Conservation (phyloP, 2,797 vertebrate genomes). For the Potorous gilbertii region DNA sequence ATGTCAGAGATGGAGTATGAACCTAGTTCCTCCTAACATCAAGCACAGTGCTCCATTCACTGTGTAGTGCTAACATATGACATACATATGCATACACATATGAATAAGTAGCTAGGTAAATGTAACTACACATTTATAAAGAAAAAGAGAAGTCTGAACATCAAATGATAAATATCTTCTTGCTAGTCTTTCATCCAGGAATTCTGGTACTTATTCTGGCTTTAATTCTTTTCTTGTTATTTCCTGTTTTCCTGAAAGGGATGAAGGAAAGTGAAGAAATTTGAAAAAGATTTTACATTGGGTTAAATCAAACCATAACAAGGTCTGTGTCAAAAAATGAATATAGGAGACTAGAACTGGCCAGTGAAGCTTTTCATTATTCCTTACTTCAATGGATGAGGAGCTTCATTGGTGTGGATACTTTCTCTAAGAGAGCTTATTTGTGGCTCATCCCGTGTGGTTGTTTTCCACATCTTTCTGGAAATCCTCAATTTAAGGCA, state of each 20-base stretch:
- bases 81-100: background rate
- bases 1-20: background rate
- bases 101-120: background rate
- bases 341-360: background rate
- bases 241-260: slow-evolving; percentile 43
- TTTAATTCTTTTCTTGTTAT: background rate
- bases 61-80: background rate
- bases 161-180: slow-evolving; percentile 14
- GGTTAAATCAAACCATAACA: background rate
- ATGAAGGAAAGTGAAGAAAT: slow-evolving; percentile 35
- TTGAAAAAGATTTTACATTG: slow-evolving; percentile 22
- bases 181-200: slow-evolving; percentile 3
- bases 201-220: background rate
- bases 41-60: background rate
- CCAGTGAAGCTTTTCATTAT: slow-evolving; percentile 1
- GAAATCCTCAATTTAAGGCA: background rate
- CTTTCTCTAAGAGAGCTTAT: background rate
- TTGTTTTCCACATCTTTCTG: background rate
- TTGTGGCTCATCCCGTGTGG: background rate
- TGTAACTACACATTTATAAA: slow-evolving; percentile 10
- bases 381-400: background rate
- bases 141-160: background rate
- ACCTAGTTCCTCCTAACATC: background rate
- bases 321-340: background rate
- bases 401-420: background rate